A percentile compares a stretch with the other conserved stretches of the same genome.
These are phyloP conservation scores for Eremobia ochroleuca DNA, from an alignment of 2,888 invertebrate genomes.

Conservation along the genomic window DNA sequence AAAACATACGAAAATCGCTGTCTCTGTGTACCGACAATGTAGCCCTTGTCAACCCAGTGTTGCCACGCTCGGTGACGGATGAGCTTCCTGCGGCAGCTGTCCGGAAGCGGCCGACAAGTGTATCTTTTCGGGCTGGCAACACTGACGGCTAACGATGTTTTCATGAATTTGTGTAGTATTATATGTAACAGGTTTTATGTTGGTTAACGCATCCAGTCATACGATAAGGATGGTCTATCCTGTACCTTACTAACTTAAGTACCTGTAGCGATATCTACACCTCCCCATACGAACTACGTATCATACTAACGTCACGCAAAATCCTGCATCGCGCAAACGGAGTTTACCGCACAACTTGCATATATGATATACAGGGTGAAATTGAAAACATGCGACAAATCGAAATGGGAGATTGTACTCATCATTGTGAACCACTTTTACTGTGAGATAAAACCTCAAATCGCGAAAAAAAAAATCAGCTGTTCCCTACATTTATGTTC, in stretches of 20 bases:
- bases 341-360: background rate
- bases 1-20: background rate
- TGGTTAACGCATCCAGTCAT: background rate
- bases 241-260: background rate
- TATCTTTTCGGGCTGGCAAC: slow-evolving; percentile 48
- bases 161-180: slow-evolving; percentile 31
- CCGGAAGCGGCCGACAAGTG: slow-evolving; percentile 52
- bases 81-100: slow-evolving; percentile 58
- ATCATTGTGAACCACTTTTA: too few species aligned
- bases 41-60: slow-evolving; percentile 35
- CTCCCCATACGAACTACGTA: background rate
- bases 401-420: too few species aligned
- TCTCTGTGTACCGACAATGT: slow-evolving; percentile 7
- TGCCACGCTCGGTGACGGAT: slow-evolving; percentile 60
- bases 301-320: background rate
- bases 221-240: background rate
- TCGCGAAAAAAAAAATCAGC: too few species aligned
- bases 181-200: slow-evolving; percentile 10
- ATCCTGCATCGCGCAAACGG: background rate
- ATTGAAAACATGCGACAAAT: too few species aligned
- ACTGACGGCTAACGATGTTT: slow-evolving; percentile 33
- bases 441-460: too few species aligned
- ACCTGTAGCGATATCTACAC: background rate
- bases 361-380: too few species aligned
- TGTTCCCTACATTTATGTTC: too few species aligned